Evolutionary conservation across 2,888 invertebrate genomes (phyloP).

Genomic region (Hirtodrosophila duncani): DNA sequence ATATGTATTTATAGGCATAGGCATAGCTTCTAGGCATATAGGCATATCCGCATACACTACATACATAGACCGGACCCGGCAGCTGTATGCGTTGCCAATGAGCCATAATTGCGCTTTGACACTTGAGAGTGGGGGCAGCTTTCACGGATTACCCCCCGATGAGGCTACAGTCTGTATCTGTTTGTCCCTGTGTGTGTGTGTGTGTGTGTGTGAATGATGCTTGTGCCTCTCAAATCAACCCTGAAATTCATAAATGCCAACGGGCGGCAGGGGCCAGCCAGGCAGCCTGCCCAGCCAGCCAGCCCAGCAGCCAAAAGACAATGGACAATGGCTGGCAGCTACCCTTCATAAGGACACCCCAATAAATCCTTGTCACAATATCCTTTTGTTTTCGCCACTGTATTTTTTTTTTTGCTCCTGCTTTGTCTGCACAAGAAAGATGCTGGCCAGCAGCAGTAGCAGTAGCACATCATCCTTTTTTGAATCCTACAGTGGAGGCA

Average conservation of each 20-base stretch:
- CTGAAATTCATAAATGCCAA: constrained; percentile 48
- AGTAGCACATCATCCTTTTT: constrained; percentile 54
- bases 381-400: constrained; percentile 68
- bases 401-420: constrained; percentile 50
- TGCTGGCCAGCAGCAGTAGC: constrained; percentile 5
- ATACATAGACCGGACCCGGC: too few relatives aligned
- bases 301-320: too few relatives aligned
- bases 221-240: constrained; percentile 50
- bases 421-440: too few relatives aligned
- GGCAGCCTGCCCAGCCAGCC: too few relatives aligned
- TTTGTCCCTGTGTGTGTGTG: constrained; percentile 1
- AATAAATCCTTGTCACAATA: constrained; percentile 72
- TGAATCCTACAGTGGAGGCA: constrained; percentile 70
- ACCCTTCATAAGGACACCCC: constrained; percentile 32
- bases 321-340: constrained; percentile 38
- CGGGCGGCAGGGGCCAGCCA: constrained; percentile 11
- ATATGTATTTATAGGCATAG: too few relatives aligned
- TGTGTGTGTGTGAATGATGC: not conserved
- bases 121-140: constrained; percentile 37
- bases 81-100: constrained; percentile 27
- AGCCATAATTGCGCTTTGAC: constrained; percentile 60
- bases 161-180: not conserved
- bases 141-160: constrained; percentile 15
- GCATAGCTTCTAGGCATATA: too few relatives aligned
- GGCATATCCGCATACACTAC: constrained; percentile 1